Base-by-base conservation (phyloP, 2,113 vertebrate species). In the Zeus faber region DNA sequence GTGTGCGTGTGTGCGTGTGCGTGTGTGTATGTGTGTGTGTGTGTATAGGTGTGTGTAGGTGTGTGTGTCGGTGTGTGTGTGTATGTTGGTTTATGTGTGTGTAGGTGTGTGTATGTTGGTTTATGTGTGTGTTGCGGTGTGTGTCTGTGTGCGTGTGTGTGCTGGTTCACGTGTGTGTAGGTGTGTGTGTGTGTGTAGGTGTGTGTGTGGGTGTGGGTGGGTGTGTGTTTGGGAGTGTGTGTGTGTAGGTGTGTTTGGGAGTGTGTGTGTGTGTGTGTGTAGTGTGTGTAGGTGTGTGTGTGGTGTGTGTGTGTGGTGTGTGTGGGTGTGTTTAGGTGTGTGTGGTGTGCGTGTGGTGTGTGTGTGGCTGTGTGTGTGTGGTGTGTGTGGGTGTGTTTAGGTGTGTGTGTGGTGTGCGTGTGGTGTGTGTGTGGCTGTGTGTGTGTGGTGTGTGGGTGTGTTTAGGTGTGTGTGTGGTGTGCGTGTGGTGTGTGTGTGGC, bases 401-500 rank as follows among this genome's bases (percentile, higher is more conserved):
- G 29, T 31, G 29, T 31, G 29, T 31, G 29, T 31, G 2, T 5
- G 29, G 7, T 9, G 29, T 31, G 5, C 11, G 29, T 31, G 29
- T 5, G 11, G 29, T 31, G 29, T 31, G 29, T 2, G 33, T 35
- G 33, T 35, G 33, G 11, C 10, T 35, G 33, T 35, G 33, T 2
- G 9, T 35, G 33, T 35, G 33, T 35, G 33, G 33, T 35, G 33
- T 35, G 8, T 33, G 31, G 9, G 33, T 35, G 33, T 35, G 33
- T 35, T 10, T 35, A 14, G 11, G 33, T 11, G 10, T 13, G 33
- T 5, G 29, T 31, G 77, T 83, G 80, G 54, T 74, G 74, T 84
- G 81, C 75, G 72, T 69, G 50, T 72, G 72, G 57, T 72, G 58
- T 73, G 21, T 63, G 54, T 50, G 35, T 69, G 70, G n/a, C 71